Evolutionary conservation across 92 coral and sea anemone species (phyloP).

Genomic region (Palythoa grandis): DNA sequence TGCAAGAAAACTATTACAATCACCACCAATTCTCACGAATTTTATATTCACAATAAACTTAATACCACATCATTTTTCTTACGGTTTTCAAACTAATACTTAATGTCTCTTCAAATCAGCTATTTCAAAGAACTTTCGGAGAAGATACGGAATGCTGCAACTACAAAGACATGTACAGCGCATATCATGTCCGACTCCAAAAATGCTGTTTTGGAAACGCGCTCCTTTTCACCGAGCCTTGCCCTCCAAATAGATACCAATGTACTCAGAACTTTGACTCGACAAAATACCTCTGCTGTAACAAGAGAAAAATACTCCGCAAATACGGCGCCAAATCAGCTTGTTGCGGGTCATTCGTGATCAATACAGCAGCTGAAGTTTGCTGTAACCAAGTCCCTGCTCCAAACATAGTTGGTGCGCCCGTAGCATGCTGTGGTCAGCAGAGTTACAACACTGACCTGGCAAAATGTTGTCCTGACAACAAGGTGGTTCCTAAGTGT

Average conservation of each 20-base stretch:
- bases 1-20: no score
- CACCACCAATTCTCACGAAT: no score
- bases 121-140: slow-evolving; percentile 33
- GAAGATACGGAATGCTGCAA: slow-evolving; percentile 19
- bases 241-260: not conserved
- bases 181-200: slow-evolving; percentile 20
- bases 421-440: slow-evolving; percentile 35
- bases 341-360: slow-evolving; percentile 19
- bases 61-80: not conserved
- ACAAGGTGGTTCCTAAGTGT: slow-evolving; percentile 25
- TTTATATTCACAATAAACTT: no score
- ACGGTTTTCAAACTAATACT: not conserved
- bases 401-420: not conserved
- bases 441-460: slow-evolving; percentile 24
- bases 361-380: not conserved
- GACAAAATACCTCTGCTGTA: slow-evolving; percentile 1
- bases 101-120: not conserved
- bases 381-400: slow-evolving; percentile 21
- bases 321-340: slow-evolving; percentile 23
- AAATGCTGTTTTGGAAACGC: slow-evolving; percentile 34
- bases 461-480: slow-evolving; percentile 38
- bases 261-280: slow-evolving; percentile 25
- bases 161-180: slow-evolving; percentile 27
- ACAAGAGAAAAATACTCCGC: slow-evolving; percentile 6
- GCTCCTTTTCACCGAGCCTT: not conserved